Conservation (phyloP, 2,888 invertebrate genomes). For the Kuschelorhynchus macadamiae region DNA sequence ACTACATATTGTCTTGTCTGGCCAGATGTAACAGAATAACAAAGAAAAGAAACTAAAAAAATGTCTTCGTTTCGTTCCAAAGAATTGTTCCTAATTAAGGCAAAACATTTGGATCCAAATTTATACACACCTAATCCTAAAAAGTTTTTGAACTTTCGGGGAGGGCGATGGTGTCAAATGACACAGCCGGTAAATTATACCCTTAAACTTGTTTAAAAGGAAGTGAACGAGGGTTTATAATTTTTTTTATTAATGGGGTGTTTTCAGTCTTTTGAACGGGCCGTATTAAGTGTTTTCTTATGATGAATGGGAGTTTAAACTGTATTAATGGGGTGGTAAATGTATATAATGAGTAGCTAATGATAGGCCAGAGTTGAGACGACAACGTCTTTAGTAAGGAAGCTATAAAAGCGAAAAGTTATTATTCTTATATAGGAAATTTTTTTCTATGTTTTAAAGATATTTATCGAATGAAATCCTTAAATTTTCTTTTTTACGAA, state of each 20-base stretch:
- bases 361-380: too few species aligned
- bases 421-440: too few species aligned
- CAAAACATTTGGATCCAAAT: slow-evolving; percentile 28
- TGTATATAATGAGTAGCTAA: too few species aligned
- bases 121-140: slow-evolving; percentile 23
- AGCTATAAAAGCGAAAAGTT: too few species aligned
- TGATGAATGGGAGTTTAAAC: slow-evolving; percentile 1
- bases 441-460: too few species aligned
- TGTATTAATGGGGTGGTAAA: too few species aligned
- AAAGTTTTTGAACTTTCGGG: slow-evolving; percentile 12
- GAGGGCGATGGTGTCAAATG: slow-evolving; percentile 37
- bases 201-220: slow-evolving; percentile 37
- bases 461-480: too few species aligned
- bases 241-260: slow-evolving; percentile 34
- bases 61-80: slow-evolving; percentile 21
- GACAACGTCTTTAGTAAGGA: too few species aligned
- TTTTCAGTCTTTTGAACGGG: slow-evolving; percentile 34
- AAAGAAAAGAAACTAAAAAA: slow-evolving; percentile 22
- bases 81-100: slow-evolving; percentile 15
- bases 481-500: too few species aligned
- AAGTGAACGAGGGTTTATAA: slow-evolving; percentile 36
- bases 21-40: not conserved
- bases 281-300: slow-evolving; percentile 1
- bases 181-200: slow-evolving; percentile 38
- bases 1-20: too few species aligned